Evolutionary conservation across 1,140 invertebrate species (phyloP).

Genomic region (Homalodisca vitripennis): DNA sequence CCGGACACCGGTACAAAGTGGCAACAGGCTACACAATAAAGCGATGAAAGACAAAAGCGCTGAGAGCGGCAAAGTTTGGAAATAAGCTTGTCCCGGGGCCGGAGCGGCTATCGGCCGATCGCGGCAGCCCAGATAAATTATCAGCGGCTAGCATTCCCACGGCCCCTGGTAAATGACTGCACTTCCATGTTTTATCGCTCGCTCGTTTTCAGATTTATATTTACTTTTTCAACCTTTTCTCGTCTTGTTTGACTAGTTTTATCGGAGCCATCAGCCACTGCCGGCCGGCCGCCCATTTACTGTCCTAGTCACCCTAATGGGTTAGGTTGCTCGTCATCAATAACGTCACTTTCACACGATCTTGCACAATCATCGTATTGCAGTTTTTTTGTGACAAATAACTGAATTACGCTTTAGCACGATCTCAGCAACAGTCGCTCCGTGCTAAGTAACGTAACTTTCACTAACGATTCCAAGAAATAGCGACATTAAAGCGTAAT

Average conservation of each 20-base stretch:
- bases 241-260: slow-evolving; percentile 24
- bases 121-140: slow-evolving; percentile 13
- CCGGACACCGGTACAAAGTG: too few relatives aligned
- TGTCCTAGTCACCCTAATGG: background rate
- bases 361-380: too few relatives aligned
- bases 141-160: slow-evolving; percentile 15
- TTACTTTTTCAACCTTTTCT: slow-evolving; percentile 29
- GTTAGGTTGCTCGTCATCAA: background rate
- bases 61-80: slow-evolving; percentile 20
- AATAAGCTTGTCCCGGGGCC: background rate
- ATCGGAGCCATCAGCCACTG: slow-evolving; percentile 10
- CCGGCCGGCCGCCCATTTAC: background rate
- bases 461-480: too few relatives aligned
- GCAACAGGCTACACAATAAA: background rate
- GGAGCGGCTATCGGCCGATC: background rate
- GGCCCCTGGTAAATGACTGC: slow-evolving; percentile 28
- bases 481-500: too few relatives aligned
- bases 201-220: slow-evolving; percentile 30
- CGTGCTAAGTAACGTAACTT: too few relatives aligned
- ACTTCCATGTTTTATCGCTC: slow-evolving; percentile 30
- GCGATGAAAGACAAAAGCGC: background rate
- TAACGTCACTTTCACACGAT: background rate
- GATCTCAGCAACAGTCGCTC: too few relatives aligned
- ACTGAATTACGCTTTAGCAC: too few relatives aligned
- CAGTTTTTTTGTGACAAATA: too few relatives aligned